Evolutionary conservation across 2,888 invertebrate species (phyloP).

Genomic region (Dasypogon diadema): DNA sequence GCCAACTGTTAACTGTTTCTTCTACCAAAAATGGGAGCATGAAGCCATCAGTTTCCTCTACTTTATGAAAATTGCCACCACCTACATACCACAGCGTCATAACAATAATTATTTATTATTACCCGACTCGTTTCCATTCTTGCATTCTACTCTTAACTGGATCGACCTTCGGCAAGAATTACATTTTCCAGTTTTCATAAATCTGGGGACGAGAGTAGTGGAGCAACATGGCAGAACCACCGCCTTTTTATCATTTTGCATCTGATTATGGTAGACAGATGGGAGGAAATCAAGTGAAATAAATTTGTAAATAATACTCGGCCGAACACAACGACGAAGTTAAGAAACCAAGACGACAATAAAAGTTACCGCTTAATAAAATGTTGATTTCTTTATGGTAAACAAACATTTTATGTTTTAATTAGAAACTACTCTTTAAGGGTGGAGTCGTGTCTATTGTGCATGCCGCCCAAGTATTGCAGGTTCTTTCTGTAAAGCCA

Average conservation of each 20-base stretch:
- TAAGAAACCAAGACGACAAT: not conserved
- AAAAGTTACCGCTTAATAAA: not conserved
- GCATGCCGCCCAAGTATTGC: no score
- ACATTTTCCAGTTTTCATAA: slow-evolving; percentile 12
- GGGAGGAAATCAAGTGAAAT: no score
- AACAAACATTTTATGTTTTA: not conserved
- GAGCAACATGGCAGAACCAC: not conserved
- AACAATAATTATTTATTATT: slow-evolving; percentile 13
- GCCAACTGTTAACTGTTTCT: slow-evolving; percentile 7
- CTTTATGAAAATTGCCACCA: not conserved
- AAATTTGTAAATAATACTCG: no score
- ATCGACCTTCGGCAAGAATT: slow-evolving; percentile 19
- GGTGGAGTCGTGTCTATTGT: no score
- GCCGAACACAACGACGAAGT: not conserved
- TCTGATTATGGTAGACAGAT: not conserved
- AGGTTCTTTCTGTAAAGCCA: no score
- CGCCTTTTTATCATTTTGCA: slow-evolving; percentile 2
- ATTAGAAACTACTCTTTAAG: no score
- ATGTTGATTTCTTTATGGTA: not conserved
- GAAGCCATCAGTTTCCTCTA: not conserved
- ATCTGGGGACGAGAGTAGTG: not conserved
- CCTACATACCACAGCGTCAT: slow-evolving; percentile 1
- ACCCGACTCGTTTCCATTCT: not conserved
- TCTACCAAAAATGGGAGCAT: slow-evolving; percentile 3
- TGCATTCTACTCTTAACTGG: slow-evolving; percentile 7